Evolutionary conservation across 2,113 vertebrate species (phyloP).

Genomic region (Anolis carolinensis): DNA sequence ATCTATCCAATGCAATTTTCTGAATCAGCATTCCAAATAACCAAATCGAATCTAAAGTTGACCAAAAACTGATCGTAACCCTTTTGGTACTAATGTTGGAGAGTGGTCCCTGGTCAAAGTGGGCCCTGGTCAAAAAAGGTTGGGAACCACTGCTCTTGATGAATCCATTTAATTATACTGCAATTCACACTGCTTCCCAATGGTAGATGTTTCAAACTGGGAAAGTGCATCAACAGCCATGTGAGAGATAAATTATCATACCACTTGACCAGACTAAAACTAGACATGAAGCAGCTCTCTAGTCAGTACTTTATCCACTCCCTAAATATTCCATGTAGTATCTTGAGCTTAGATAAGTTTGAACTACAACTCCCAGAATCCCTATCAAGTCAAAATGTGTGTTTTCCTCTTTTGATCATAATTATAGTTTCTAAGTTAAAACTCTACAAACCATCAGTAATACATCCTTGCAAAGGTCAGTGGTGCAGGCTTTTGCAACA

Average conservation of each 20-base stretch:
- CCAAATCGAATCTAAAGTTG: too few species aligned
- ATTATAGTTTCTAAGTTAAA: not conserved
- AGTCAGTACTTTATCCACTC: not conserved
- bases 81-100: too few species aligned
- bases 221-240: not conserved
- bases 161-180: not conserved
- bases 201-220: not conserved
- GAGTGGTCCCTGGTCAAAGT: too few species aligned
- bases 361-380: too few species aligned
- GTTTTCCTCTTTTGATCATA: not conserved
- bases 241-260: not conserved
- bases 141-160: not conserved
- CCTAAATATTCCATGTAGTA: not conserved
- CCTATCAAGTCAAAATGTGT: not conserved
- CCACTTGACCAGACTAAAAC: not conserved
- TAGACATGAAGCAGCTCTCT: not conserved
- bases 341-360: not conserved
- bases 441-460: constrained; percentile 12
- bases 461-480: not conserved
- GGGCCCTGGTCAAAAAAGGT: too few species aligned
- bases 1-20: too few species aligned
- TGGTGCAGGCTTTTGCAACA: not conserved
- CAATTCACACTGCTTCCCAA: not conserved
- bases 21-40: too few species aligned
- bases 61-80: too few species aligned